Evolutionary conservation across 2,888 invertebrate species (phyloP), one percentile per base, ranked within the genome.

Genomic region (Eupeodes latifasciatus): DNA sequence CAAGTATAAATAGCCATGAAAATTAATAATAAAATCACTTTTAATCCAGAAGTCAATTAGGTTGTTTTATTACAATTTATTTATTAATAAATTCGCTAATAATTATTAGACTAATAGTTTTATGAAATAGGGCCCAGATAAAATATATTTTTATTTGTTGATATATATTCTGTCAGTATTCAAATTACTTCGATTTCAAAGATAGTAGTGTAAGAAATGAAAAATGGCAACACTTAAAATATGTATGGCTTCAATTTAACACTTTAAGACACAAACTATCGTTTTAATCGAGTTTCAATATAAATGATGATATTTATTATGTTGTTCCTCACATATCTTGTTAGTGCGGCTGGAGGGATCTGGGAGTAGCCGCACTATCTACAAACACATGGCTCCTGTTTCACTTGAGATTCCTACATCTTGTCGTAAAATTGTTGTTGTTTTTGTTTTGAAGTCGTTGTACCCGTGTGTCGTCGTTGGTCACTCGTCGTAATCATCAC

Each of bases 211-310:
- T 12, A 11, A 11, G 9, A 59, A 14, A 3, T 36, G 0, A 4
- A 72, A 44, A 19, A 10, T 72, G 71, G 71, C 44, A 72, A 47
- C 57, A 19, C 10, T 72, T 44, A 7, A 12, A 10, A 10, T 57
- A 0, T 44, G 0, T 44, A 55, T 40, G 36, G 55, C 71, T 19
- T 74, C 74, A 66, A 47, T 57, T 51, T 55, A 55, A 66, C 80
- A 80, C 36, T 74, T 72, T 14, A 40, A 51, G 55, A 59, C 51
- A 66, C 49, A 74, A 81, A 81, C 55, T 74, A 64, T 69, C 12
- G 27, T 19, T 76, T 51, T 75, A 66, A 80, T 80, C 47, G 64
- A 57, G 64, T 59, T 75, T 61, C 59, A 51, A 16, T 59, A 67
- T 51, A 57, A 9, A 16, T 71, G 55, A 36, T 49, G 12, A 76